Percentiles rank a stretch among this genome's conserved stretches.
Conservation (phyloP, 2,113 vertebrate species). For the Caracal caracal region DNA sequence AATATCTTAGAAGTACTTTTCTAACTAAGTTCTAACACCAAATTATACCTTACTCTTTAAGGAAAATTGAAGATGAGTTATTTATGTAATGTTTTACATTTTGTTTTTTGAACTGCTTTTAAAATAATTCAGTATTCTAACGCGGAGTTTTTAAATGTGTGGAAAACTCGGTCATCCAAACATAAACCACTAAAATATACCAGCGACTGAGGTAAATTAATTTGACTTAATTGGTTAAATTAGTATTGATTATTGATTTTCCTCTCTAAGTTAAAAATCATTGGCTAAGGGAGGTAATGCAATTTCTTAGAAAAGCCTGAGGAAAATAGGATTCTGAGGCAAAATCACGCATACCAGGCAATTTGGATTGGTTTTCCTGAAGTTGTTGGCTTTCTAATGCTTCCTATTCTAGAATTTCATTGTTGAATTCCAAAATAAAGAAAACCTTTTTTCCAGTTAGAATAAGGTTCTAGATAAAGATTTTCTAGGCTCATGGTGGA, state of each 20-base stretch:
- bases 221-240: not conserved
- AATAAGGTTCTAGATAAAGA: not conserved
- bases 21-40: not conserved
- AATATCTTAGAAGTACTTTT: not conserved
- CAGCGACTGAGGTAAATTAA: not conserved
- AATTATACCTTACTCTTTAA: not conserved
- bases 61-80: not conserved
- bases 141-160: not conserved
- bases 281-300: not conserved
- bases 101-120: not conserved
- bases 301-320: not conserved
- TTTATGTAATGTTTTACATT: not conserved
- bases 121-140: not conserved
- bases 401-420: not conserved
- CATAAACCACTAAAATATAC: not conserved
- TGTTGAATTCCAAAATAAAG: constrained; percentile 1
- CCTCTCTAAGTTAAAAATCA: not conserved
- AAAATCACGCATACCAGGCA: not conserved
- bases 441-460: not conserved
- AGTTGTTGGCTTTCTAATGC: not conserved
- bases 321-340: not conserved
- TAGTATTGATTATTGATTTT: not conserved
- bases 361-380: not conserved
- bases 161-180: not conserved
- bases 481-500: not conserved